Percentiles rank a stretch among this genome's conserved stretches.
Conservation (phyloP, 2,797 vertebrate species). For the Corythornis leucogaster region DNA sequence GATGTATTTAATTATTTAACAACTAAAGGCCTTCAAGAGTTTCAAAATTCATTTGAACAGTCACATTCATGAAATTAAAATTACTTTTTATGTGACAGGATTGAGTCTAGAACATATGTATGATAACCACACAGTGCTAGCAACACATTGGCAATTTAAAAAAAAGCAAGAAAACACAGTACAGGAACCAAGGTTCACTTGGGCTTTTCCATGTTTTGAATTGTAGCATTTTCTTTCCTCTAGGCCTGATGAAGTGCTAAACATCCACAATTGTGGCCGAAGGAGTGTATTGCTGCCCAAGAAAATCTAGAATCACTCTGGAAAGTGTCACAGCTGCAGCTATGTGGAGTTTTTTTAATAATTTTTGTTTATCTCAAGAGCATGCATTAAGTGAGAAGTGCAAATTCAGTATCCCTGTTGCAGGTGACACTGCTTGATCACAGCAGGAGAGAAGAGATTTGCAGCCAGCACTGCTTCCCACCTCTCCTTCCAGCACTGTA, state of each 20-base stretch:
- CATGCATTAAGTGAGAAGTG: not conserved
- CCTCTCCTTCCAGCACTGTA: not conserved
- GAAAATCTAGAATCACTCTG: not conserved
- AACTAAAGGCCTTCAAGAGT: not conserved
- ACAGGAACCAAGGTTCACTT: not conserved
- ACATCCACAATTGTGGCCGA: fast-evolving
- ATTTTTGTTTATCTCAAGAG: not conserved
- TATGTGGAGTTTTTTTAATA: not conserved
- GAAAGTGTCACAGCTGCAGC: not conserved
- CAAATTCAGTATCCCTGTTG: not conserved
- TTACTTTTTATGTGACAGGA: not conserved
- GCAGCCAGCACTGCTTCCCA: not conserved
- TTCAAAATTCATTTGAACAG: not conserved
- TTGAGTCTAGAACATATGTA: not conserved
- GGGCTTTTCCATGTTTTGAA: not conserved
- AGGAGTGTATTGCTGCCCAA: not conserved
- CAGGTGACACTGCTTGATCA: not conserved
- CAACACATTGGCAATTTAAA: not conserved
- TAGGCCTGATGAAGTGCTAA: not conserved
- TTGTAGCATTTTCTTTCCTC: not conserved
- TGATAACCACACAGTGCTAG: not conserved
- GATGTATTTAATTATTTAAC: not conserved
- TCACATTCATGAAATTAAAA: not conserved
- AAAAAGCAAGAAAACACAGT: not conserved
- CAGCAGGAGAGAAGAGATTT: not conserved